Evolutionary conservation across 2,797 vertebrate species (phyloP), one percentile per base, ranked within the genome.

Genomic region (Crocidura indochinensis): DNA sequence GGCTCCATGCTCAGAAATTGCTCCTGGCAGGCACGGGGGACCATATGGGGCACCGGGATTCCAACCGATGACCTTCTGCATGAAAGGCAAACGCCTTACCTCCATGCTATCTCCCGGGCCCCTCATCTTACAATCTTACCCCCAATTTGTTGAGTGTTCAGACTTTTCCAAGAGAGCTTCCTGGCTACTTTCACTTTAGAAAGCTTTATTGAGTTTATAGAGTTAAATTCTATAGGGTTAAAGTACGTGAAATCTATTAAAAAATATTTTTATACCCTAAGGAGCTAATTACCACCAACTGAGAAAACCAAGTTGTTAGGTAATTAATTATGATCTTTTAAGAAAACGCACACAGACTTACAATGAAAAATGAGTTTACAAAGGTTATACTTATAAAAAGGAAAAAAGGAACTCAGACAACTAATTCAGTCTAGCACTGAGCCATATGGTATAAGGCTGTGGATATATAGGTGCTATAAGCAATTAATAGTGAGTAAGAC

Each of bases 261-360:
- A 80, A 88, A 27, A 19, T 68, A 85, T 62, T 15, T 84, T 72
- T 44, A 60, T 14, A 26, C 8, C 72, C 47, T 67, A 46, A 77
- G 81, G 31, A 88, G 24, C 67, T 78, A 86, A 51, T n/a, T 44
- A 72, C n/a, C 14, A 69, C 84, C n/a, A n/a, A 65, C 22, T 14
- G n/a, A 89, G 74, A 26, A 38, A 87, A 92, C 83, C 3, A 84
- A 12, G 49, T 31, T 60, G 11, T 38, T 60, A n/a, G 26, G 69
- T 47, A 86, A 83, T 80, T 87, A 74, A 75, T 79, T 56, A 86
- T 44, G 56, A 74, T 69, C 72, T 49, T 88, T 20, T 44, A 24
- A 73, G 76, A 79, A 93, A 79, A 72, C 20, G 65, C 29, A 71
- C 9, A 15, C 38, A 11, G 27, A 31, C 53, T 93, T 78, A 79